Evolutionary conservation across 2,888 invertebrate species (phyloP), one percentile per base, ranked within the genome.

Genomic region (Drosophila neonasuta): DNA sequence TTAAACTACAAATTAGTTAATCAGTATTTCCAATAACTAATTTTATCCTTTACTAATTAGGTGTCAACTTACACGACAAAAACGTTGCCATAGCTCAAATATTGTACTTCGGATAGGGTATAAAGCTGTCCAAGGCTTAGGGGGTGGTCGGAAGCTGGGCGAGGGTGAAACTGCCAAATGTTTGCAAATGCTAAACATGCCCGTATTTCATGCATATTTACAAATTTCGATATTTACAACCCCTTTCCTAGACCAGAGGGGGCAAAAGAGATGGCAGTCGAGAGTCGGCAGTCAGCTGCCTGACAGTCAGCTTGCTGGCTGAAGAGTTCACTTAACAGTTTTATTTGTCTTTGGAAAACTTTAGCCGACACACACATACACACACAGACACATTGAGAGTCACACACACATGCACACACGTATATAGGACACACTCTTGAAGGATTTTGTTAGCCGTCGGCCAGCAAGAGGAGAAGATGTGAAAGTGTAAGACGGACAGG

Each of bases 241-340:
- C 77, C 79, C 79, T 65, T 77, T 30, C 15, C 29, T 6, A 30
- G 8, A 10, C 11, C 36, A 6, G 8, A 44, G 20, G 50, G n/a
- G 20, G 29, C 10, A n/a, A 41, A 39, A 6, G 39, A 15, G 8
- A 4, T 2, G 39, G 9, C 39, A 15, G 34, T 9, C 7, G 29
- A 15, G 9, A 24, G 52, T 30, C 3, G 44, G 15, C 32, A 29
- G 60, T 30, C 60, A 54, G 70, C 63, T 60, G 60, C 62, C 71
- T 39, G 61, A 54, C 74, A 10, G 32, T 32, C 32, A 72, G 71
- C 41, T 57, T 67, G 60, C 70, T 65, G 82, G 82, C 74, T 79
- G 80, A 77, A 79, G 80, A 80, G 84, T 86, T 86, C 82, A 83
- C 82, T 82, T 86, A 82, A 83, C 84, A 76, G 86, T 86, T 86